Base-by-base conservation (phyloP, 2,888 invertebrate genomes). In the Stictocephala bisonia region DNA sequence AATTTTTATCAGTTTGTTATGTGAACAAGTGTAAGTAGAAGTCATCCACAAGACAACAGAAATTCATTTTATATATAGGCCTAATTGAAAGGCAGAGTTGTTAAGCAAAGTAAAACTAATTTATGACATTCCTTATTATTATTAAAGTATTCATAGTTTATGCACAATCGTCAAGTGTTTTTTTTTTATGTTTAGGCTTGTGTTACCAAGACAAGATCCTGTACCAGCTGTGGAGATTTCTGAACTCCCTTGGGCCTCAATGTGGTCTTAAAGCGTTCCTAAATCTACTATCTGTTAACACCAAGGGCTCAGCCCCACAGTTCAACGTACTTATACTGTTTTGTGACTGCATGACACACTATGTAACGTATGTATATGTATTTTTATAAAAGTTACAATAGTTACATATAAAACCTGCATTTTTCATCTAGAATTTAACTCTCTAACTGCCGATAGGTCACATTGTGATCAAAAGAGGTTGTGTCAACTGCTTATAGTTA, bases 311-410 rank as follows among this genome's bases (percentile, higher is more conserved):
- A 1, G 92, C 94, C 69, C 95, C 96, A 0, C 96, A 97, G 85
- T 95, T 97, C 82, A 93, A 95, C 82, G 93, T 98, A 88, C 86
- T 99, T 50, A 93, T 95, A 83, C 86, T 99, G 0, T 97, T 98
- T 84, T 92, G 94, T 77, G 97, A 98, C 82, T 94, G 96, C 81
- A 96, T 97, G 90, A 94, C 95, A 15, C 97, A 98, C 85, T 94
- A 97, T 83, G 93, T 99, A 71, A 97, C 97, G 96, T 97, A 86
- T 90, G 94, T 86, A 74, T 66, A 60, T 77, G 68, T 73, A 26
- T 20, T 27, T 31, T 56, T 74, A 3, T 6, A 35, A 35, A 35
- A 35, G 35, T 35, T 35, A 13, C 35, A 35, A 35, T 9, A 13
- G 11, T 35, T 35, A 35, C 6, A 35, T 6, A 35, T 35, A 35